Conservation (phyloP, 2,797 vertebrate genomes). For the Rousettus madagascariensis region DNA sequence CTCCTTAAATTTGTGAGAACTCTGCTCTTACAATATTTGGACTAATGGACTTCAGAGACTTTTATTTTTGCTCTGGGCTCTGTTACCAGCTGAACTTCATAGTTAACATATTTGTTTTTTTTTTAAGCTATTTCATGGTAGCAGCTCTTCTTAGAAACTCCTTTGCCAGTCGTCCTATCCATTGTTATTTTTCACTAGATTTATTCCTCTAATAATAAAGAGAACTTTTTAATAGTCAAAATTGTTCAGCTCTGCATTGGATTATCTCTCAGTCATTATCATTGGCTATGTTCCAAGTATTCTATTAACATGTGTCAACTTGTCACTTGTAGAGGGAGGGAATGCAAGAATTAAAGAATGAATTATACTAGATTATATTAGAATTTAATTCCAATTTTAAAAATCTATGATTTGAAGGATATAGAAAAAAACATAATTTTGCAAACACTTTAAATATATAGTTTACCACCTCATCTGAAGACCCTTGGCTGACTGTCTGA, state of each 20-base stretch:
- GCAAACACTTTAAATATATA: neutral
- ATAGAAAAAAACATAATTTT: constrained; percentile 26
- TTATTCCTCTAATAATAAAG: neutral
- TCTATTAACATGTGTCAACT: neutral
- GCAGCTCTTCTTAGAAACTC: neutral
- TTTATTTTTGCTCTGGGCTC: neutral
- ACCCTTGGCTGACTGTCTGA: neutral
- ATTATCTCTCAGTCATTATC: neutral
- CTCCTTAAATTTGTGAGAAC: neutral
- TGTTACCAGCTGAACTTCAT: neutral
- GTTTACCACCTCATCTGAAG: neutral
- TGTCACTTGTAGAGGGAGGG: neutral
- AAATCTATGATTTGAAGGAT: neutral
- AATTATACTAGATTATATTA: neutral
- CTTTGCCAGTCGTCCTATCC: neutral
- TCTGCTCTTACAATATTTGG: neutral
- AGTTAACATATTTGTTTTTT: neutral
- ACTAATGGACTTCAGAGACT: neutral
- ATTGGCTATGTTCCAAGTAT: neutral
- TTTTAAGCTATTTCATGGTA: neutral
- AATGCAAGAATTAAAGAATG: neutral
- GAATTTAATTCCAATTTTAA: neutral
- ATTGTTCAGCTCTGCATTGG: neutral
- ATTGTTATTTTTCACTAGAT: neutral
- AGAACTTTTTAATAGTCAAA: neutral